phyloP scores from a whole-genome alignment of 1,140 invertebrate species.

The Calycopis cecrops region DNA sequence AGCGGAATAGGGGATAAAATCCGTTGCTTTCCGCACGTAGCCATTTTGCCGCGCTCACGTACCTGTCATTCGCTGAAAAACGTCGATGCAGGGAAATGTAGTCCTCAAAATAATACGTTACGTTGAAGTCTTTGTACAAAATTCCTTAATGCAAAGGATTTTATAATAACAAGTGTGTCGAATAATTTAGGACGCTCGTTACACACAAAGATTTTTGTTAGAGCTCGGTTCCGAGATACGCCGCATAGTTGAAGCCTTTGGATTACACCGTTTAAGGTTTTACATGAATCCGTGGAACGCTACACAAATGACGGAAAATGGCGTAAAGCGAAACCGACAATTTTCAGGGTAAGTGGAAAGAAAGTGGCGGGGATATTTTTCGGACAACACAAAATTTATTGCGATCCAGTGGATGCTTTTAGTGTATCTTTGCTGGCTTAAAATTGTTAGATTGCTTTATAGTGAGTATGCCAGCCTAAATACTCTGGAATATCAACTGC shows the following conservation, averaged over 20 bases:
- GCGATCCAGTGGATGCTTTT: too few relatives aligned
- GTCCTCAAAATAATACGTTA: slow-evolving; percentile 16
- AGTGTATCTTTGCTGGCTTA: too few relatives aligned
- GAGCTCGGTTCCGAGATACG: not conserved
- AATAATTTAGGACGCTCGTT: not conserved
- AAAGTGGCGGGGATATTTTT: too few relatives aligned
- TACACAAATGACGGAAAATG: too few relatives aligned
- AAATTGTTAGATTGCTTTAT: too few relatives aligned
- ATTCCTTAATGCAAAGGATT: slow-evolving; percentile 4
- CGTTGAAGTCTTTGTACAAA: not conserved
- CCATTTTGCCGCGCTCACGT: not conserved
- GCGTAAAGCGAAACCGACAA: too few relatives aligned
- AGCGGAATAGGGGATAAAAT: slow-evolving; percentile 13
- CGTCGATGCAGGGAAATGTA: slow-evolving; percentile 20
- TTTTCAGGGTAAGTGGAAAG: too few relatives aligned
- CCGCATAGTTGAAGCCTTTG: slow-evolving; percentile 3
- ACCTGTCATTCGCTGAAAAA: slow-evolving; percentile 17
- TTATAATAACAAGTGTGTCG: not conserved
- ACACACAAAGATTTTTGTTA: not conserved
- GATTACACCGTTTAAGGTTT: not conserved
- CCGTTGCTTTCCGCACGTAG: slow-evolving; percentile 1
- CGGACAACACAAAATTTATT: too few relatives aligned
- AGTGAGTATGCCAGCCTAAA: too few relatives aligned
- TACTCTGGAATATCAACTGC: too few relatives aligned
- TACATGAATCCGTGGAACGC: too few relatives aligned